Conservation (phyloP, 2,797 vertebrate genomes). For the Bradypodion pumilum region DNA sequence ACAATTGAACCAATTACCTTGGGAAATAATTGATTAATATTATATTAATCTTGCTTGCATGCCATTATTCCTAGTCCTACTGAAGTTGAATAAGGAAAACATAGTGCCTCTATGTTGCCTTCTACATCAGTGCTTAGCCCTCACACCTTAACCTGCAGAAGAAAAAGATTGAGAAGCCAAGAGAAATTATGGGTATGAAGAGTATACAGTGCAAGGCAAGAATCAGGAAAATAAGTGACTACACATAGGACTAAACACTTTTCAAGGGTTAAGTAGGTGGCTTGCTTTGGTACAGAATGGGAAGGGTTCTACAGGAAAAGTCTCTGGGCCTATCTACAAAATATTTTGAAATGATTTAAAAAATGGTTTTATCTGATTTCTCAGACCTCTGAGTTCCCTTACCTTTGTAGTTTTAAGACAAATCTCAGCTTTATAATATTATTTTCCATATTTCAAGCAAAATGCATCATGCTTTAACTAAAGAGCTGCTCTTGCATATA, state of each 20-base stretch:
- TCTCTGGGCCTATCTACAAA: neutral
- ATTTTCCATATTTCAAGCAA: neutral
- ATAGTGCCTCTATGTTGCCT: neutral
- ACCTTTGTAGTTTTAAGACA: neutral
- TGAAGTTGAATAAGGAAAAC: neutral
- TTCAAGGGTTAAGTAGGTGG: no score
- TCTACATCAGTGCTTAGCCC: neutral
- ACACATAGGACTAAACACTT: neutral
- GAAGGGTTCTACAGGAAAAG: neutral
- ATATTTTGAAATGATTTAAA: no score
- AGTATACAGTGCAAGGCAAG: neutral
- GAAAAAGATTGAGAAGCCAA: neutral
- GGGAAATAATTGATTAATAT: no score
- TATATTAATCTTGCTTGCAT: neutral
- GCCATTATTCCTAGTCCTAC: neutral
- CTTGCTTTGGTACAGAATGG: neutral
- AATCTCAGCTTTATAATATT: neutral
- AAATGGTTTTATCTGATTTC: no score
- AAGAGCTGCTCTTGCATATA: neutral
- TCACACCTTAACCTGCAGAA: neutral
- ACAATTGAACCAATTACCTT: neutral
- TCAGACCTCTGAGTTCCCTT: no score
- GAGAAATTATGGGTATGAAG: neutral
- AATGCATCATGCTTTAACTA: neutral
- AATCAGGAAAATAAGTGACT: neutral